Evolutionary conservation across 2,113 vertebrate species (phyloP), one percentile per base, ranked within the genome.

Genomic region (Amblyopsis rosae): DNA sequence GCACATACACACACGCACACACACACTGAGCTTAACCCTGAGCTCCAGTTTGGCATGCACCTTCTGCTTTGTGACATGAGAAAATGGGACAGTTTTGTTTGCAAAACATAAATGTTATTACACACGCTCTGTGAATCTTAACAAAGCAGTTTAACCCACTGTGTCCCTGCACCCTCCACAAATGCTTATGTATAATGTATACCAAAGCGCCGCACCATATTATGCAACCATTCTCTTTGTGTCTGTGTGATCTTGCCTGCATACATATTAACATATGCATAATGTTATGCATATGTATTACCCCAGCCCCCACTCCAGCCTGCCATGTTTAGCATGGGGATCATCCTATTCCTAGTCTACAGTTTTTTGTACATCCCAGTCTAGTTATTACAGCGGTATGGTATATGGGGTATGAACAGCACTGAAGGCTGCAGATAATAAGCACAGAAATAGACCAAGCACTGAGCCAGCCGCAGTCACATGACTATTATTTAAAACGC

Each of bases 301-400:
- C 41, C 45, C 33, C 32, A 12, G 58, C 45, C 48, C 33, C 10
- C 57, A 64, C 35, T 41, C 35, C 7, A 41, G 35, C 35, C 61
- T 70, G 68, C 72, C 71, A 71, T 62, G 76, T 82, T 82, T 60
- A 78, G 64, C 46, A 35, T 17, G 47, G 57, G 62, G 69, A 73
- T 64, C 62, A 67, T 35, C 75, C 63, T 80, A 62, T 84, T 82
- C 64, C 68, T 73, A 41, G 76, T 80, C 74, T 78, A 63, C 67
- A 77, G 77, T 82, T 73, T 82, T 73, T 80, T 87, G 77, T 82
- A 76, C 76, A 84, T 86, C 89, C 75, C 83, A 83, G 85, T 86
- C 74, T 79, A 84, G 49, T 80, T 81, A 75, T 80, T 80, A 70
- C 82, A 79, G 84, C 59, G 12, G 75, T 69, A 75, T 72, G 72